Evolutionary conservation across 1,140 invertebrate species (phyloP).

Genomic region (Drosophila murphyi): DNA sequence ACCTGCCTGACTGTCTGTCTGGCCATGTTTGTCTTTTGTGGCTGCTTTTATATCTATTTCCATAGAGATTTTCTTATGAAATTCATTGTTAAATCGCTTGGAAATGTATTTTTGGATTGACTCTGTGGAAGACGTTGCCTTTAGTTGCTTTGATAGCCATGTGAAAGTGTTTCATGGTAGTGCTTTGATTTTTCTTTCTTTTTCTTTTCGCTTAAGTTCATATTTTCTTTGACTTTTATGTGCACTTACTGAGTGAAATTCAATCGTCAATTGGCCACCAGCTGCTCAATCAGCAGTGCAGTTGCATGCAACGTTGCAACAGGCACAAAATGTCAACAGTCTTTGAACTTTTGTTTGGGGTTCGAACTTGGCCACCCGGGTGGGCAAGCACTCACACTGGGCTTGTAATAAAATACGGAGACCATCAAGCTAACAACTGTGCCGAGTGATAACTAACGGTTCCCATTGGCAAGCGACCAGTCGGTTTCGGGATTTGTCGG

Average conservation of each 20-base stretch:
- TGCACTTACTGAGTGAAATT: constrained; percentile 37
- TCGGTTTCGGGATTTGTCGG: constrained; percentile 5
- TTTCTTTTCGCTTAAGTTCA: constrained; percentile 18
- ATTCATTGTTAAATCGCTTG: constrained; percentile 80
- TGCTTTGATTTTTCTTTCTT: not conserved
- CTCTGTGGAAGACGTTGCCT: constrained; percentile 12
- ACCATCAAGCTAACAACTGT: constrained; percentile 3
- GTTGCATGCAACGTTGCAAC: constrained; percentile 28
- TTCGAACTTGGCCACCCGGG: constrained; percentile 11
- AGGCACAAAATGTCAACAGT: constrained; percentile 44
- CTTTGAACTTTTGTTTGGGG: constrained; percentile 35
- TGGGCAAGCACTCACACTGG: constrained; percentile 16
- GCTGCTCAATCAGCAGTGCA: constrained; percentile 59
- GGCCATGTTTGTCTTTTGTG: constrained; percentile 25
- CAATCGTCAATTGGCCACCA: constrained; percentile 43
- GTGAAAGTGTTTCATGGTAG: constrained; percentile 36
- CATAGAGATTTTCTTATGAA: constrained; percentile 70
- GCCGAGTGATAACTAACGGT: constrained; percentile 46
- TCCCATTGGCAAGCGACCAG: not conserved
- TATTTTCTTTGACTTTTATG: constrained; percentile 52
- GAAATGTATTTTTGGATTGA: constrained; percentile 46
- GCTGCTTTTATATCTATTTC: constrained; percentile 60
- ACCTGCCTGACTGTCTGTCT: not conserved
- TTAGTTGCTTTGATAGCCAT: constrained; percentile 53
- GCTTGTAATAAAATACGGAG: constrained; percentile 44